A percentile compares a stretch with the other conserved stretches of the same genome.
phyloP scores from a whole-genome alignment of 53 echinoderm and acorn worm genomes.

The Astropecten irregularis region DNA sequence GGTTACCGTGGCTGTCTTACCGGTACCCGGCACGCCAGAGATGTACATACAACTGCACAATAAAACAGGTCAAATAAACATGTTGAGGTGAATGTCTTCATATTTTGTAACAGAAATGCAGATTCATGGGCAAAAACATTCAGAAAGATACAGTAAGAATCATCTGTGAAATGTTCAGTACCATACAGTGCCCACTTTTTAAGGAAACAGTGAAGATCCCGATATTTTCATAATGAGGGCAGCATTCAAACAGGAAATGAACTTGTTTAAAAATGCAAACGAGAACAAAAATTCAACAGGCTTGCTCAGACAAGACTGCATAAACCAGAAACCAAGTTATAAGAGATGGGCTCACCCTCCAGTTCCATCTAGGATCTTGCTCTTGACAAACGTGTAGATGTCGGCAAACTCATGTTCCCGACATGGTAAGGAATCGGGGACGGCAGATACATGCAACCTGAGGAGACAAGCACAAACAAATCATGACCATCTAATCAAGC shows the following conservation, averaged over 20 bases:
- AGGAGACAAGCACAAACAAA: not conserved
- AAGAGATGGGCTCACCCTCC: conserved; percentile 88
- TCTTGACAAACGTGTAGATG: conserved; percentile 87
- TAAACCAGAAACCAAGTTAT: no score
- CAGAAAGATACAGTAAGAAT: no score
- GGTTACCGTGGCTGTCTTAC: conserved; percentile 95
- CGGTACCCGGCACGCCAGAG: conserved; percentile 98
- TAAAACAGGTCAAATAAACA: not conserved
- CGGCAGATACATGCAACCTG: conserved; percentile 95
- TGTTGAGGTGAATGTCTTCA: not conserved
- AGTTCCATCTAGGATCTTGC: conserved; percentile 84
- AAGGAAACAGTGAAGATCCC: not conserved
- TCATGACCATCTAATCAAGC: not conserved
- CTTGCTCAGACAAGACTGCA: no score
- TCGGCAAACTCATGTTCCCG: conserved; percentile 93
- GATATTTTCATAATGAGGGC: not conserved
- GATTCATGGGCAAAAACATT: no score
- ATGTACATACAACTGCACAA: conserved; percentile 94
- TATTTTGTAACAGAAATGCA: no score
- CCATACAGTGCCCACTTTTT: no score
- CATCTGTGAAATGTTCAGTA: no score
- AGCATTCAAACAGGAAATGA: no score
- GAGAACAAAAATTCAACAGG: no score
- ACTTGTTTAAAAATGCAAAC: no score
- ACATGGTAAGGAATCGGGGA: conserved; percentile 95